A percentile compares a stretch with the other conserved stretches of the same genome.
Conservation (phyloP, 2,888 invertebrate species). For the Lathronympha strigana region DNA sequence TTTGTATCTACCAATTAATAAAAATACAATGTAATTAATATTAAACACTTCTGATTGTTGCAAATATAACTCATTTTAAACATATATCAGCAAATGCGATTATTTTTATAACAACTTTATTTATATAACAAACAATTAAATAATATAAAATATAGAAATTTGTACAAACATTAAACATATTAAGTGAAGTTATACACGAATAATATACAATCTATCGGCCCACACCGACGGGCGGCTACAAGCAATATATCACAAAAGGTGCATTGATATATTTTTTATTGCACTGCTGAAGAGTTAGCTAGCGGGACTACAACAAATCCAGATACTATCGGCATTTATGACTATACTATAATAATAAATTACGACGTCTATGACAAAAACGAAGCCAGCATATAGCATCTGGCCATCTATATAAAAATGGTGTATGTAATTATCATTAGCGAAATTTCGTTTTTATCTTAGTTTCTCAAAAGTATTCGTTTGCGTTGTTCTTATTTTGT, state of each 20-base stretch:
- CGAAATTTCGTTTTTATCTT: conserved; percentile 2
- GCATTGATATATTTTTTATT: conserved; percentile 6
- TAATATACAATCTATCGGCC: background rate
- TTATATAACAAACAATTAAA: conserved; percentile 28
- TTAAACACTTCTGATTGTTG: background rate
- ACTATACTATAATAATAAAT: conserved; percentile 5
- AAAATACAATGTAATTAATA: background rate
- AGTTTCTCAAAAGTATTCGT: background rate
- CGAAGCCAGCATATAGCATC: background rate
- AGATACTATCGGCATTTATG: background rate
- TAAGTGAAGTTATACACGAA: conserved; percentile 1
- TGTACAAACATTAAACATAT: conserved; percentile 31
- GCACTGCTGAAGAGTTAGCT: background rate
- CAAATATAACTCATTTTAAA: conserved; percentile 14
- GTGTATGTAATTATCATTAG: conserved; percentile 1
- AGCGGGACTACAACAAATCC: conserved; percentile 9
- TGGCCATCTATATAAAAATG: conserved; percentile 4
- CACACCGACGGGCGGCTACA: background rate
- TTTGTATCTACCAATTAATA: background rate
- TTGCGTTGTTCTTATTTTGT: conserved; percentile 4
- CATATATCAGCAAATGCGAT: conserved; percentile 15
- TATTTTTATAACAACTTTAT: conserved; percentile 14
- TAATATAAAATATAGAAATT: conserved; percentile 32
- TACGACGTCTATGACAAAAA: conserved; percentile 7
- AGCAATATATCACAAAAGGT: conserved; percentile 17